Evolutionary conservation across 2,888 invertebrate genomes (phyloP), one percentile per base, ranked within the genome.

Genomic region (Drosophila nr. fundita): DNA sequence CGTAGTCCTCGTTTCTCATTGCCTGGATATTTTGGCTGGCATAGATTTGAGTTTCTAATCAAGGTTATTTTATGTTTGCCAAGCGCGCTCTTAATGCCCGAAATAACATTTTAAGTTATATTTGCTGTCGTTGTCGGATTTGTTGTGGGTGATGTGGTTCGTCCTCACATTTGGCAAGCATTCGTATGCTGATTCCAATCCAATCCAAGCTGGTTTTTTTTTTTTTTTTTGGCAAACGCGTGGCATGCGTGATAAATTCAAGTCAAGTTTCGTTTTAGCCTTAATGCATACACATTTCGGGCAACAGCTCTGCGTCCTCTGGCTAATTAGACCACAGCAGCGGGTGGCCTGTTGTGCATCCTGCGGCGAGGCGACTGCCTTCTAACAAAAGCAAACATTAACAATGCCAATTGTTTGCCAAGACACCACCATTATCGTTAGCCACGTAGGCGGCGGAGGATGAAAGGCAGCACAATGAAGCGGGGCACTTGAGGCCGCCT

Each of bases 21-120:
- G 29, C 8, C 10, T 24, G 30, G 55, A 55, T 72, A 66, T 80
- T 80, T 69, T 78, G 83, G 83, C 80, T 75, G 40, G 60, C 73
- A 65, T 82, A 58, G 82, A 82, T 89, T 89, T 78, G 76, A 76
- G 87, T 89, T 89, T 86, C 88, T 88, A 83, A 83, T 83, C 90
- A 87, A 87, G 88, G 83, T 85, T 80, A 85, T 86, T 86, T 86
- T 82, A 86, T 86, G 85, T 89, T 76, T 76, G 77, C 75, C 84
- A 82, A 82, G 82, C 85, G 79, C 73, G 72, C 68, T 72, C 68
- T 76, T 89, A 89, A 89, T 84, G 89, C 89, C 89, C 77, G 87
- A 87, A 45, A 87, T 87, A 87, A 87, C 89, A 87, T 85, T 89
- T 82, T 87, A 80, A 82, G 88, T 87, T 82, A 66, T 69, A 69